Conservation (phyloP, 2,888 invertebrate species). For the Patella pellucida region DNA sequence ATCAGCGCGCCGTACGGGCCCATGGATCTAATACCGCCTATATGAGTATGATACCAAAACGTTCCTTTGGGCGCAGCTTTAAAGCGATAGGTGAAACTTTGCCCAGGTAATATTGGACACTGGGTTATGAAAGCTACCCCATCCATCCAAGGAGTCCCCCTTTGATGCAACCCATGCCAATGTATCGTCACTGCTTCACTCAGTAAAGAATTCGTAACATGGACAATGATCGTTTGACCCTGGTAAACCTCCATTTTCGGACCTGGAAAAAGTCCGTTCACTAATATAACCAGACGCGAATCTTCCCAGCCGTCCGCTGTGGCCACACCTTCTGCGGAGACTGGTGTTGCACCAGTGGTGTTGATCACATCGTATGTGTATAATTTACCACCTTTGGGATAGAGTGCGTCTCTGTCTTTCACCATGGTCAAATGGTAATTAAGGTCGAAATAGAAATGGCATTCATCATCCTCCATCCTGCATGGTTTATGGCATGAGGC, state of each 20-base stretch:
- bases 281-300: slow-evolving; percentile 32
- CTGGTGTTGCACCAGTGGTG: slow-evolving; percentile 31
- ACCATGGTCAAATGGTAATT: slow-evolving; percentile 48
- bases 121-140: slow-evolving; percentile 54
- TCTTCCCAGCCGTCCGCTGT: slow-evolving; percentile 41
- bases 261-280: slow-evolving; percentile 50
- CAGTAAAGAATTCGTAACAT: slow-evolving; percentile 52
- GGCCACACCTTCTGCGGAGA: slow-evolving; percentile 38
- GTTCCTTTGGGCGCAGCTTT: slow-evolving; percentile 32
- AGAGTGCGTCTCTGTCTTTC: slow-evolving; percentile 37
- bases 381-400: slow-evolving; percentile 40
- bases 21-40: slow-evolving; percentile 38
- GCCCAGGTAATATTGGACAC: slow-evolving; percentile 50
- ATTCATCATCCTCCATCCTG: slow-evolving; percentile 31
- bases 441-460: slow-evolving; percentile 40
- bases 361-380: slow-evolving; percentile 48
- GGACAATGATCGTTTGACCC: slow-evolving; percentile 51
- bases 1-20: slow-evolving; percentile 46
- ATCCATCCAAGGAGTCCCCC: slow-evolving; percentile 57
- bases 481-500: slow-evolving; percentile 18
- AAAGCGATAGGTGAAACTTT: slow-evolving; percentile 38
- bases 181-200: slow-evolving; percentile 54
- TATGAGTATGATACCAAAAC: slow-evolving; percentile 49
- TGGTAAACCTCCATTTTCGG: slow-evolving; percentile 57
- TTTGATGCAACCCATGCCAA: slow-evolving; percentile 65